Evolutionary conservation across 2,113 vertebrate species (phyloP), one percentile per base, ranked within the genome.

Genomic region (Bufo bufo): DNA sequence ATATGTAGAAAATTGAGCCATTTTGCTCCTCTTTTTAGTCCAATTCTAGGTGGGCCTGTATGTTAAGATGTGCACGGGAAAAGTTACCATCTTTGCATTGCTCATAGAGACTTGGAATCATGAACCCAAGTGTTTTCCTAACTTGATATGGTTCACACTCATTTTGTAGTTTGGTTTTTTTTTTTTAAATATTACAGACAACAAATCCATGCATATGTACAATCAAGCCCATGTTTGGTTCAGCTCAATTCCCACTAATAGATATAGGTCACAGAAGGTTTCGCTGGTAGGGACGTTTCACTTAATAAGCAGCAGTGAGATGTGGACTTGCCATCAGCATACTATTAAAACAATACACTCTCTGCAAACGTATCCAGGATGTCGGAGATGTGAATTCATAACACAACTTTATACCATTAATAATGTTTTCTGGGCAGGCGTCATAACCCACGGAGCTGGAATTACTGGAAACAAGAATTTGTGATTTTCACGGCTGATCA

Each of bases 311-410:
- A 86, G 43, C 58, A 49, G 8, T 52, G 23, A 74, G 58, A 83
- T 56, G 71, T 16, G 82, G 79, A 56, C 58, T 87, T 77, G 69
- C 69, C 56, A 33, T 19, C 8, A 79, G 79, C 86, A 75, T 77
- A 14, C 59, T 82, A 74, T 84, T 77, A 82, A 56, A 75, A 88
- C 86, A 88, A 88, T 88, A 83, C 79, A 61, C 83, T 88, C n/a
- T 83, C 47, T 43, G 54, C 71, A 88, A 77, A 77, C 45, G 20
- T 80, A 80, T 5, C 63, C 77, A 71, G 47, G n/a, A 50, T 69
- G 49, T 52, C 69, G 13, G 65, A 59, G 56, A 77, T 49, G 47
- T 79, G 19, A 72, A 87, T 87, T 72, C 33, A 82, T 87, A 72
- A 63, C 43, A 59, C 33, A 87, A 87, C 43, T 82, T 75, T 33